A percentile compares a stretch with the other conserved stretches of the same genome.
Evolutionary conservation across 2,797 vertebrate genomes (phyloP).

Genomic region (Uromys caudimaculatus): DNA sequence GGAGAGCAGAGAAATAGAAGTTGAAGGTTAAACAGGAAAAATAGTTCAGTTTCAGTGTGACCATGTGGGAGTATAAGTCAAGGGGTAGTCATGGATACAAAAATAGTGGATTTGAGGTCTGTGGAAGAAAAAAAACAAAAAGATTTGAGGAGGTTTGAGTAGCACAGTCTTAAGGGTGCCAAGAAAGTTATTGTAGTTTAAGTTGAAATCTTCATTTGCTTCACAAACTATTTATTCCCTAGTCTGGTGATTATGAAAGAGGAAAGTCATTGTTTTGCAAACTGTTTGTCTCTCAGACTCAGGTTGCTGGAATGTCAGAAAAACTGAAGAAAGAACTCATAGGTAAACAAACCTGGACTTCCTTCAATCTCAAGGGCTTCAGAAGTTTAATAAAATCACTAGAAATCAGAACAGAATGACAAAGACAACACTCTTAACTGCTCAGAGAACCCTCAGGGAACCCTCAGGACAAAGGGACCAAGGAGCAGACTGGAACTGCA

Average conservation of each 20-base stretch:
- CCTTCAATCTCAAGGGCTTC: neutral
- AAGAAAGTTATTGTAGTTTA: neutral
- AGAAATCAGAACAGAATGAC: neutral
- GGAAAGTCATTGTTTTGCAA: neutral
- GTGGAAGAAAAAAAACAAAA: neutral
- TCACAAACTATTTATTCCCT: neutral
- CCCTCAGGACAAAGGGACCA: too few relatives aligned
- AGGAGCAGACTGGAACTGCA: too few relatives aligned
- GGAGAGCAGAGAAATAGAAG: neutral
- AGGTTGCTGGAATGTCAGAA: neutral
- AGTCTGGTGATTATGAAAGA: neutral
- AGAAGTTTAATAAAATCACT: neutral
- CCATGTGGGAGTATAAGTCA: neutral
- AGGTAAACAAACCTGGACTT: neutral
- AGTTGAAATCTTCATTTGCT: neutral
- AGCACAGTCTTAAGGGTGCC: neutral
- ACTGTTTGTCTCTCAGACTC: neutral
- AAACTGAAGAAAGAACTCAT: neutral
- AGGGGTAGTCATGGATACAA: neutral
- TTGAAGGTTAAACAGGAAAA: neutral
- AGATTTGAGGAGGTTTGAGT: neutral
- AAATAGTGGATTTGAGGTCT: neutral
- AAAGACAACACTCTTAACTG: neutral
- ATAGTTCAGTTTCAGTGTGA: neutral
- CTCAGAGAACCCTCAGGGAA: too few relatives aligned